Conservation (phyloP, 2,888 invertebrate species). For the Branchellion lobata region DNA sequence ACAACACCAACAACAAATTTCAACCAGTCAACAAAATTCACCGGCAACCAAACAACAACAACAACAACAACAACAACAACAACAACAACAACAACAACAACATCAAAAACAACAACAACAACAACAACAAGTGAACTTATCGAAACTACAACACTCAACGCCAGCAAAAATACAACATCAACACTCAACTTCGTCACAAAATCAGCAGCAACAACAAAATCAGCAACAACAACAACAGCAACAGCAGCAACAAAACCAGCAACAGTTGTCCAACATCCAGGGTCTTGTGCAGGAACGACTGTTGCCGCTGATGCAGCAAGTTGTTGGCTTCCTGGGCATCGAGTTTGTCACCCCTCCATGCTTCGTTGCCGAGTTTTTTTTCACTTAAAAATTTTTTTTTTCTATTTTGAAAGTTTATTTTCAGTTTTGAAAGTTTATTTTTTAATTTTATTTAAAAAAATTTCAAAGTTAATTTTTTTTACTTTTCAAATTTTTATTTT, state of each 20-base stretch:
- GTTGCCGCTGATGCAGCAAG: conserved; percentile 43
- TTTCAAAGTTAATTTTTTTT: too few relatives aligned
- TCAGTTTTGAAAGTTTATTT: too few relatives aligned
- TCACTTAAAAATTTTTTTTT: too few relatives aligned
- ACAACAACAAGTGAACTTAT: not conserved
- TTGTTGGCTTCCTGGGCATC: conserved; percentile 44
- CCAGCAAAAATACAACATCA: not conserved
- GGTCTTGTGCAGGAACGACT: conserved; percentile 43
- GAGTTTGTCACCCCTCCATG: conserved; percentile 41
- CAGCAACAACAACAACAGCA: not conserved
- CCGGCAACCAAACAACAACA: too few relatives aligned
- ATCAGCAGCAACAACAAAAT: not conserved
- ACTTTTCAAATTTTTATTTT: too few relatives aligned
- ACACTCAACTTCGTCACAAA: not conserved
- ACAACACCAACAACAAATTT: too few relatives aligned
- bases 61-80: not conserved
- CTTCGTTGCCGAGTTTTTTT: too few relatives aligned
- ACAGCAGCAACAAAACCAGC: not conserved
- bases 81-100: conserved; percentile 6
- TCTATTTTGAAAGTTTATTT: too few relatives aligned
- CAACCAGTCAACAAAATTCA: too few relatives aligned
- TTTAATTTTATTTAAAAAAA: too few relatives aligned
- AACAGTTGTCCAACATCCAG: conserved; percentile 41
- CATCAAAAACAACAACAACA: conserved; percentile 6
- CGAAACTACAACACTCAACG: not conserved